Evolutionary conservation across 2,797 vertebrate genomes (phyloP).

Genomic region (Notamacropus eugenii): DNA sequence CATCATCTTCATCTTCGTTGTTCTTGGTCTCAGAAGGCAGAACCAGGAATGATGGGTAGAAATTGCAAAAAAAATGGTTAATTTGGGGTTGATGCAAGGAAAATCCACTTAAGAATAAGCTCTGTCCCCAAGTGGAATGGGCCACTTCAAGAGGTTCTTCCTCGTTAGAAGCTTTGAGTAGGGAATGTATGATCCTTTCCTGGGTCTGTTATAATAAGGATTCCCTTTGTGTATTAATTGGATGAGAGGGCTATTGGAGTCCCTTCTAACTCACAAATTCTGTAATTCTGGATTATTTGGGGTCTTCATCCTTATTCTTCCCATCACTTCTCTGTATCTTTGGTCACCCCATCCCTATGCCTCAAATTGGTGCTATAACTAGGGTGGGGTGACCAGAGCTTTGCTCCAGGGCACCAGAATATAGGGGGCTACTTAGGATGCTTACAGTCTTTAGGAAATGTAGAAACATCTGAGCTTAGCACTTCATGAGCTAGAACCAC

Average conservation of each 20-base stretch:
- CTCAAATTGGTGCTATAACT: neutral
- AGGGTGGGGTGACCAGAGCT: neutral
- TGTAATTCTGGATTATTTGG: neutral
- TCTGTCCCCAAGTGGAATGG: neutral
- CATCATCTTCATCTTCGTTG: neutral
- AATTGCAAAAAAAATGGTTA: neutral
- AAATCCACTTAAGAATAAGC: neutral
- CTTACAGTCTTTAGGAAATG: neutral
- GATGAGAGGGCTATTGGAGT: neutral
- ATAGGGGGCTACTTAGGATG: neutral
- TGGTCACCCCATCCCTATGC: neutral
- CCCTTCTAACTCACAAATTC: neutral
- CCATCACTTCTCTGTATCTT: neutral
- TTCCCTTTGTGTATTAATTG: neutral
- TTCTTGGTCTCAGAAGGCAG: neutral
- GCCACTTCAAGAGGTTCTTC: neutral
- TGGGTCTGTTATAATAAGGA: neutral
- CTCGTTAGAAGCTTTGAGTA: neutral
- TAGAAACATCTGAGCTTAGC: neutral
- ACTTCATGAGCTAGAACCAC: neutral
- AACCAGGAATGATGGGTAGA: neutral
- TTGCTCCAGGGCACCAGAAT: neutral
- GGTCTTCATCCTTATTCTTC: neutral
- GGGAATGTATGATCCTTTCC: neutral
- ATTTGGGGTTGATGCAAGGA: neutral